Percentiles rank a stretch among this genome's conserved stretches.
Conservation (phyloP, 2,888 invertebrate species). For the Plebejus anna region DNA sequence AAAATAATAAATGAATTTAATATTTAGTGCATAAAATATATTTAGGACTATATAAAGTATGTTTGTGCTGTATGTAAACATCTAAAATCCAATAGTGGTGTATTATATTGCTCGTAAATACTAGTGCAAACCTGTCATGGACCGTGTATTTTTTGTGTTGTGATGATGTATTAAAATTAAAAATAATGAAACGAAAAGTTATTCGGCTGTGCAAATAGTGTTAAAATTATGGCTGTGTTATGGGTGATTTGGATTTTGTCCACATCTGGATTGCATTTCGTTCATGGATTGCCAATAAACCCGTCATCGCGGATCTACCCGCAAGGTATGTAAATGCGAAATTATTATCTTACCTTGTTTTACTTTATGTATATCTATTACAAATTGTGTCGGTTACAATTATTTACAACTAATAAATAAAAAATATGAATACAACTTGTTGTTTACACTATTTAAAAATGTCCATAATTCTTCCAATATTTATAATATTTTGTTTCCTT, state of each 20-base stretch:
- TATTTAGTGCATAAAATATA: slow-evolving; percentile 55
- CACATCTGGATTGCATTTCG: slow-evolving; percentile 65
- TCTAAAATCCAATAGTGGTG: slow-evolving; percentile 51
- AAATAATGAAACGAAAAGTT: slow-evolving; percentile 76
- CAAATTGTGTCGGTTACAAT: slow-evolving; percentile 17
- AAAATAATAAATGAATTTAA: slow-evolving; percentile 57
- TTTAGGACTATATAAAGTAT: slow-evolving; percentile 53
- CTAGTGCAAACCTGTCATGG: slow-evolving; percentile 67
- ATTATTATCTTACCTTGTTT: slow-evolving; percentile 36
- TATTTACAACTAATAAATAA: neutral
- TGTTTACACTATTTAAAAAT: neutral
- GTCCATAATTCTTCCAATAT: neutral
- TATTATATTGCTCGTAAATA: slow-evolving; percentile 45
- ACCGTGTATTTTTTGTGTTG: slow-evolving; percentile 77
- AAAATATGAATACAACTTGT: no score
- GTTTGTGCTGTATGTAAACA: slow-evolving; percentile 50
- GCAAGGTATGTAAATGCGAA: slow-evolving; percentile 66
- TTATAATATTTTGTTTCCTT: neutral
- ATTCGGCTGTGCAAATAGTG: slow-evolving; percentile 73
- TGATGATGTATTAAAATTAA: slow-evolving; percentile 71
- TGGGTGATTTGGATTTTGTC: slow-evolving; percentile 75
- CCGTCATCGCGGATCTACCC: slow-evolving; percentile 72
- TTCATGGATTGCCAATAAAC: slow-evolving; percentile 68
- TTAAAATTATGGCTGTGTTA: slow-evolving; percentile 69
- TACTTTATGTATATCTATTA: neutral